Percentiles rank a stretch among this genome's conserved stretches.
These are phyloP conservation scores for Planococcus citri DNA, from an alignment of 1,140 invertebrate genomes.

Conservation along the genomic window DNA sequence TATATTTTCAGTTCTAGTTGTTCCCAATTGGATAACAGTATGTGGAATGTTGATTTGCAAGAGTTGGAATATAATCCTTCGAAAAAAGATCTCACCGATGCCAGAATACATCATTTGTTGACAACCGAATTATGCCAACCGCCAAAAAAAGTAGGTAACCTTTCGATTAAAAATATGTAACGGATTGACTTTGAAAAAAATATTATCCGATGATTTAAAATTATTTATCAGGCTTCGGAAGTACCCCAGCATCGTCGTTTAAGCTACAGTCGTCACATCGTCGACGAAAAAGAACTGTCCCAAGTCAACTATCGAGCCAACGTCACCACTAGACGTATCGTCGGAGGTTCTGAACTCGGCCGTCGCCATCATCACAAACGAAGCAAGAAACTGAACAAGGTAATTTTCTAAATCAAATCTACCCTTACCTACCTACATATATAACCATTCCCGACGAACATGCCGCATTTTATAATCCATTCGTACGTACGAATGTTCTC, in stretches of 20 bases:
- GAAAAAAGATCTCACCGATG: constrained; percentile 80
- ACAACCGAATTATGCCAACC: constrained; percentile 83
- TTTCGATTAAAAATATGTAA: not conserved
- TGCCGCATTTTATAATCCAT: not conserved
- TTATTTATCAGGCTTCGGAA: not conserved
- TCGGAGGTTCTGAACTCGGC: constrained; percentile 52
- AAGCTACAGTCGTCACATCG: constrained; percentile 80
- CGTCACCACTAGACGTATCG: constrained; percentile 72
- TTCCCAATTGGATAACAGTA: constrained; percentile 62
- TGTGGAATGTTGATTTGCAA: constrained; percentile 83
- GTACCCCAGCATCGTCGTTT: constrained; percentile 54
- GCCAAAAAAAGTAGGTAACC: constrained; percentile 61
- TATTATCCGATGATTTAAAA: no score
- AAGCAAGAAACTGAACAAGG: constrained; percentile 52
- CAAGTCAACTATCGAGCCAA: constrained; percentile 83
- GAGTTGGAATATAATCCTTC: constrained; percentile 84
- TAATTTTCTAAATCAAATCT: not conserved
- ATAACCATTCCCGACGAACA: not conserved
- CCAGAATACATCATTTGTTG: constrained; percentile 81
- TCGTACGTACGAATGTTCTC: no score
- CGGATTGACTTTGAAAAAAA: no score
- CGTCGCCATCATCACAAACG: constrained; percentile 68
- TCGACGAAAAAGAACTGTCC: constrained; percentile 74
- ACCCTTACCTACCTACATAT: not conserved
- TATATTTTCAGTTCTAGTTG: constrained; percentile 50